phyloP scores from a whole-genome alignment of 1,140 invertebrate genomes.

The Bemisia tabaci region DNA sequence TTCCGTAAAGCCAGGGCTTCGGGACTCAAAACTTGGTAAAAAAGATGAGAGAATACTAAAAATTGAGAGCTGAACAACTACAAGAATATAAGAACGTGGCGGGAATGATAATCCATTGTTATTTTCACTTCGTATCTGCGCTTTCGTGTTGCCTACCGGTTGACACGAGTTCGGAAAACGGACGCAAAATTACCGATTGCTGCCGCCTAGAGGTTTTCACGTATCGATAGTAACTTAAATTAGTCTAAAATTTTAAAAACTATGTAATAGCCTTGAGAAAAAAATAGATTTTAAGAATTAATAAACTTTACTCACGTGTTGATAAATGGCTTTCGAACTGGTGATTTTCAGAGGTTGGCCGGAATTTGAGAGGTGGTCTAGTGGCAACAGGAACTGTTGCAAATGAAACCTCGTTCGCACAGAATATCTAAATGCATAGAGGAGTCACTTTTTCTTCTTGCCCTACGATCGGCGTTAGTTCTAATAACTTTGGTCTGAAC shows the following conservation, averaged over 20 bases:
- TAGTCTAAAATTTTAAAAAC: background rate
- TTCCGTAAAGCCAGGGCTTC: too few species aligned
- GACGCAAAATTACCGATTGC: too few species aligned
- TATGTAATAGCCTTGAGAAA: background rate
- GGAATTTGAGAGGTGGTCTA: background rate
- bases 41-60: background rate
- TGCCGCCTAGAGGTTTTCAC: too few species aligned
- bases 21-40: too few species aligned
- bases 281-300: background rate
- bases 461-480: too few species aligned
- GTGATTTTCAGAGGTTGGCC: background rate
- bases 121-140: background rate
- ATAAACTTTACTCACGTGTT: background rate
- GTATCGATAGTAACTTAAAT: too few species aligned
- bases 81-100: background rate
- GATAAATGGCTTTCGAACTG: background rate
- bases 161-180: background rate
- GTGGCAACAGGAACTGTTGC: background rate
- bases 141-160: background rate
- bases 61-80: background rate
- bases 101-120: background rate
- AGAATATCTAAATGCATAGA: too few species aligned
- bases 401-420: background rate
- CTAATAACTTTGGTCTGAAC: too few species aligned
- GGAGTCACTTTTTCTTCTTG: too few species aligned